Percentiles rank a stretch among this genome's conserved stretches.
phyloP scores from a whole-genome alignment of 2,888 invertebrate species.

The Cacoxenus indagator region DNA sequence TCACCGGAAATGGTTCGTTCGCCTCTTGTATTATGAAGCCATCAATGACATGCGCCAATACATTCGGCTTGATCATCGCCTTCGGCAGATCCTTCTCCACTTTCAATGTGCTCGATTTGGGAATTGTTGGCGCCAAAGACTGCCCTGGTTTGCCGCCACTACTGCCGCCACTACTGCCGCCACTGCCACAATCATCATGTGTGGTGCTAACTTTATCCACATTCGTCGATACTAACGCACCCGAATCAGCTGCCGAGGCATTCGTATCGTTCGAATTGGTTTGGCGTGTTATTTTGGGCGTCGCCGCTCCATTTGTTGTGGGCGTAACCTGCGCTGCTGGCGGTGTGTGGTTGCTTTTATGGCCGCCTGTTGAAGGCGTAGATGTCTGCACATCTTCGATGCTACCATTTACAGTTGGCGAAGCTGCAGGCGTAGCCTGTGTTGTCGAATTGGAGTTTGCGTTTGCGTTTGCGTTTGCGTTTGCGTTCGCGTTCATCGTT shows the following conservation, averaged over 20 bases:
- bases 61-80: conserved; percentile 95
- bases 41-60: conserved; percentile 95
- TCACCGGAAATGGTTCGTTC: conserved; percentile 90
- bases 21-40: conserved; percentile 97
- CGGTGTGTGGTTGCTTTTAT: no score
- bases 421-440: not conserved
- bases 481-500: conserved; percentile 19
- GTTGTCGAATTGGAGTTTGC: conserved; percentile 14
- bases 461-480: not conserved
- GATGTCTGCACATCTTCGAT: conserved; percentile 29
- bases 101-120: conserved; percentile 57
- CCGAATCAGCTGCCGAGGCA: conserved; percentile 39
- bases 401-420: conserved; percentile 45
- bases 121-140: conserved; percentile 54
- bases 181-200: conserved; percentile 27
- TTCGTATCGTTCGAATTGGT: no score
- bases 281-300: no score
- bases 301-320: conserved; percentile 19
- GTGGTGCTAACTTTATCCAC: not conserved
- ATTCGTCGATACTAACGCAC: conserved; percentile 24
- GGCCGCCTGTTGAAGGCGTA: no score
- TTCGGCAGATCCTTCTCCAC: conserved; percentile 77
- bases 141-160: conserved; percentile 28
- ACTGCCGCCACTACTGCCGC: conserved; percentile 27
- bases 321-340: conserved; percentile 24